Evolutionary conservation across 2,888 invertebrate species (phyloP), one percentile per base, ranked within the genome.

Genomic region (Eristalinus aeneus): DNA sequence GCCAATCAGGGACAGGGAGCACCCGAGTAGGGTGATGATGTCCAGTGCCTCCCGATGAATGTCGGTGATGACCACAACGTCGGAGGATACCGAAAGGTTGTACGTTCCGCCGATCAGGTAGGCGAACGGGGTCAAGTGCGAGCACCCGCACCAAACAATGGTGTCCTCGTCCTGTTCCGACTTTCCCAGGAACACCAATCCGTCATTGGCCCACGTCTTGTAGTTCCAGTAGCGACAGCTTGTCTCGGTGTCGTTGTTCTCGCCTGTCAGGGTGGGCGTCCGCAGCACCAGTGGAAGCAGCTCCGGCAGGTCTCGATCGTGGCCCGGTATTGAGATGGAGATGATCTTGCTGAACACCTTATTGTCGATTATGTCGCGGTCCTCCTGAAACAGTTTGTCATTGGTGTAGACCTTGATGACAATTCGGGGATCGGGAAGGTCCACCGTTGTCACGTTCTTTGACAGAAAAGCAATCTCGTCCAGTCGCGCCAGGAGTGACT

Each of bases 41-140:
- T 95, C 94, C 61, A 95, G 91, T 23, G 93, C 93, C 80, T 90
- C 91, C 2, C 90, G 90, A 88, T 94, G 94, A 27, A 88, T 71
- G 67, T 89, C 87, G 0, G 88, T 89, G 6, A 89, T 89, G 4
- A 89, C 81, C 1, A 90, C 88, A 53, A 89, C 88, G 71, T 90
- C 90, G 0, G 88, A 77, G 0, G 82, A 67, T 9, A 88, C 82
- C 1, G 90, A 88, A 27, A 89, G 85, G 65, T 90, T 88, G 67
- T 89, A 89, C 1, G 88, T 87, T 0, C 90, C 91, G 0, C 90
- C 90, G 88, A 92, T 93, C 79, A 95, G 90, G 89, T 94, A 94
- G 9, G 95, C 95, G 88, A 95, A 95, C 89, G 94, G 94, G 31
- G 95, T 94, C 64, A 95, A 91, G 90, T 95, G 95, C 61, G 93